Base-by-base conservation (phyloP, 30 jellyfish, hydroid and myxozoan species). In the Aurelia aurita region DNA sequence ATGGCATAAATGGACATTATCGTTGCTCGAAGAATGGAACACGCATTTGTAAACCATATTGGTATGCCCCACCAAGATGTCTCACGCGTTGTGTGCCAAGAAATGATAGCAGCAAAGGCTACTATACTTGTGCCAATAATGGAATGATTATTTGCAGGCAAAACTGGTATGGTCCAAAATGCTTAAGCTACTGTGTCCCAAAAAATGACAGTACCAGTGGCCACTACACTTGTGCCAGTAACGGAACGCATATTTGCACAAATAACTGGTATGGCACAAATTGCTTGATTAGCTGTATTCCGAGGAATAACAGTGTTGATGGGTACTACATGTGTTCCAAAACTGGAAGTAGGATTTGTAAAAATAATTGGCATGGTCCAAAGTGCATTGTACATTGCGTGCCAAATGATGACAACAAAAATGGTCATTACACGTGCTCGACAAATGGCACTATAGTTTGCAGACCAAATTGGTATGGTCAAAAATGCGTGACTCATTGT, bases 311-410 rank as follows among this genome's bases (percentile, higher is more conserved):
- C 47, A 74, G 49, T 10, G 19, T 25, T 15, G 66, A 19, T 29
- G 96, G 96, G 3, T 85, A 88, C 39, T 88, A 9, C 35, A 70
- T 43, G 39, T 88, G 96, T 60, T 58, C 82, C 59, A 39, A 58
- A 1, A 35, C 88, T 4, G 96, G 96, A 5, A 32, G 2, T 1
- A 88, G 61, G 62, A 53, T 77, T 8, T 88, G 96, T 72, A 84
- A 67, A 47, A n/a, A 58, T 1, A 35, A 79, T 47, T 88, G 96
- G 96, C 46, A 69, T 72, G 91, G 89, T 4, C 69, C 29, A 11
- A 49, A 58, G 45, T 88, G 96, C 63, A 49, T 9, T 58, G 29
- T 55, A n/a, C 59, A 64, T 21, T 88, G 96, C 61, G 4, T 11
- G 45, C 89, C 96, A 18, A 64, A 78, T 23, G 65, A 27, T 46